Conservation (phyloP, 2,113 vertebrate genomes). For the Thymallus thymallus region DNA sequence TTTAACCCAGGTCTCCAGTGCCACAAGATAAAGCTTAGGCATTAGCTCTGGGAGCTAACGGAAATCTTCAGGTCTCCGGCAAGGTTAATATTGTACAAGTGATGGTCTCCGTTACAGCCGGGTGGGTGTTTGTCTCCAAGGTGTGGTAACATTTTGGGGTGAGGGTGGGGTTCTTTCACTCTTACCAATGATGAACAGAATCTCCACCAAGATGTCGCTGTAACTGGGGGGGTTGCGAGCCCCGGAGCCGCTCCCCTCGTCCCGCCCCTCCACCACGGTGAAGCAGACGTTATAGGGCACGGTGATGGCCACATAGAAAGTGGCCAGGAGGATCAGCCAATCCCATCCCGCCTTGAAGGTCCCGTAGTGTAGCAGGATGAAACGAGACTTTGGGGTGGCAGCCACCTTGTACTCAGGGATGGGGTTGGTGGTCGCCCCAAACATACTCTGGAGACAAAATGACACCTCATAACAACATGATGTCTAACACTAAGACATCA, state of each 20-base stretch:
- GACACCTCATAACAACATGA: neutral
- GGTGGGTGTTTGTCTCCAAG: too few relatives aligned
- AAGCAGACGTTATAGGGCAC: constrained; percentile 84
- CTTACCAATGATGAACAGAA: constrained; percentile 82
- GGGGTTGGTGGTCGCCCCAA: constrained; percentile 77
- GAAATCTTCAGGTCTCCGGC: too few relatives aligned
- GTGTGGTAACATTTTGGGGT: neutral
- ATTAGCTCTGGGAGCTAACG: too few relatives aligned
- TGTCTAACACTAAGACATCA: neutral
- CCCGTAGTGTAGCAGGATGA: constrained; percentile 83
- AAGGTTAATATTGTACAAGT: too few relatives aligned
- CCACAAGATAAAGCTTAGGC: too few relatives aligned
- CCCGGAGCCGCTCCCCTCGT: constrained; percentile 60
- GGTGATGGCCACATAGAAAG: constrained; percentile 81
- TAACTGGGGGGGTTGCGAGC: constrained; percentile 75
- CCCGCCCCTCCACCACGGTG: constrained; percentile 66
- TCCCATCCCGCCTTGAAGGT: constrained; percentile 85
- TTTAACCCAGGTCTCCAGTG: too few relatives aligned
- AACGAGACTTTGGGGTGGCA: constrained; percentile 78
- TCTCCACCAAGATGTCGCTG: constrained; percentile 82
- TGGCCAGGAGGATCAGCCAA: constrained; percentile 80
- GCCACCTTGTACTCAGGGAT: constrained; percentile 83
- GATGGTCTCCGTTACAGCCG: too few relatives aligned
- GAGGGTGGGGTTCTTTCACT: neutral
- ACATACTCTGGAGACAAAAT: constrained; percentile 55